Evolutionary conservation across 2,888 invertebrate species (phyloP), one percentile per base, ranked within the genome.

Genomic region (Mimumesa dahlbomi): DNA sequence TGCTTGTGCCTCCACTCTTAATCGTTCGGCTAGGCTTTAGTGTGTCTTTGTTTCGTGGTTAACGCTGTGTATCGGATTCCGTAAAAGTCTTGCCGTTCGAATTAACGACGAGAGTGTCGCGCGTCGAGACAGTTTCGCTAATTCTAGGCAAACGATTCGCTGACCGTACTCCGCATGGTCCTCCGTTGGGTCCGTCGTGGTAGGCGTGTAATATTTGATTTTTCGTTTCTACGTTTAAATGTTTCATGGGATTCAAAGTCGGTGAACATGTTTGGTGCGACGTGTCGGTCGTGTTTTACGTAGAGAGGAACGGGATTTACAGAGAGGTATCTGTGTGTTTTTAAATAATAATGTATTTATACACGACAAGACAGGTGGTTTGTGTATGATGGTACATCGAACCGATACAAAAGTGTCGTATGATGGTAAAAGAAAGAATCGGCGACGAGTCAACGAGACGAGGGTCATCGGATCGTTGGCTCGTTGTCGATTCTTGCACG

Each of bases 331-430:
- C 43, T 53, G 71, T 79, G 73, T 74, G 66, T 75, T 79, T 74
- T 67, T 48, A 76, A 76, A 79, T 56, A 79, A 46, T 63, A 66
- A 74, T 79, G 79, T 79, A 79, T 79, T 79, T 79, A 49, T 40
- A 74, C 64, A 79, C 64, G 68, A 62, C 43, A 69, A 73, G 57
- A 61, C 62, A 65, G 64, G 54, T 49, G 50, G 45, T 31, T 40
- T 31, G 57, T 63, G 61, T 48, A 77, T 34, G 59, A 66, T 38
- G 61, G 49, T 62, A 73, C 71, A 64, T 76, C 63, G 57, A 63
- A 70, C 61, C 56, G 64, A 67, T 78, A 77, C 73, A 78, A 62
- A 52, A 67, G 29, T 54, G 36, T 61, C 40, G 42, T 38, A 38
- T 21, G 40, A 13, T 48, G 18, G 13, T n/a, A 13, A 58, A 49